Evolutionary conservation across 2,888 invertebrate genomes (phyloP), one percentile per base, ranked within the genome.

Genomic region (Polymixis flavicincta): DNA sequence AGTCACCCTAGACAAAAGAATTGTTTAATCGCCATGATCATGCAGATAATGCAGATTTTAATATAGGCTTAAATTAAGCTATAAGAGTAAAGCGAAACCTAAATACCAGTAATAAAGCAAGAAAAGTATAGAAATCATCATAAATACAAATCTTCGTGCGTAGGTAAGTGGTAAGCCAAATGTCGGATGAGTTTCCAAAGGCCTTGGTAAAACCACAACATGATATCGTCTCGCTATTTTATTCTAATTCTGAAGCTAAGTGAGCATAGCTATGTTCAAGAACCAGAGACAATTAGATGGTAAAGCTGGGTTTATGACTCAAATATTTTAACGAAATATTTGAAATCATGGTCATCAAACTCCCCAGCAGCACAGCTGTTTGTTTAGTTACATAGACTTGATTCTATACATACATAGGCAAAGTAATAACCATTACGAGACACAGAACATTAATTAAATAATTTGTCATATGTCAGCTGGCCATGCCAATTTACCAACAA

Each of bases 1-100:
- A 94, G 93, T 93, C 93, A 92, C 82, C 74, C 84, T 82, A 90
- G 88, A 94, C 94, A 94, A 94, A 94, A 91, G 90, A 92, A 91
- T 90, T 90, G 85, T 89, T 89, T 89, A 92, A 90, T 91, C 85
- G 85, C 71, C 85, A 86, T 82, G 90, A 89, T 91, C 87, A 80
- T 61, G 70, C 64, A 86, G 91, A 90, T 90, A 89, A 82, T 83
- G 84, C 84, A 84, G 84, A 86, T 84, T 85, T 80, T 78, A 81
- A 78, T 70, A 78, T 71, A 59, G 59, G 50, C 42, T 54, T 64
- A 70, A 52, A 19, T 70, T 82, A 89, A 89, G 85, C 59, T 50
- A 78, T 64, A 64, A 89, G 87, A 77, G 75, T 54, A 54, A 14
- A 76, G 85, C 85, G 84, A 37, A 19, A 11, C 7, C 19, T 32